A percentile compares a stretch with the other conserved stretches of the same genome.
phyloP scores from a whole-genome alignment of 2,888 invertebrate species.

The Helleia helle region DNA sequence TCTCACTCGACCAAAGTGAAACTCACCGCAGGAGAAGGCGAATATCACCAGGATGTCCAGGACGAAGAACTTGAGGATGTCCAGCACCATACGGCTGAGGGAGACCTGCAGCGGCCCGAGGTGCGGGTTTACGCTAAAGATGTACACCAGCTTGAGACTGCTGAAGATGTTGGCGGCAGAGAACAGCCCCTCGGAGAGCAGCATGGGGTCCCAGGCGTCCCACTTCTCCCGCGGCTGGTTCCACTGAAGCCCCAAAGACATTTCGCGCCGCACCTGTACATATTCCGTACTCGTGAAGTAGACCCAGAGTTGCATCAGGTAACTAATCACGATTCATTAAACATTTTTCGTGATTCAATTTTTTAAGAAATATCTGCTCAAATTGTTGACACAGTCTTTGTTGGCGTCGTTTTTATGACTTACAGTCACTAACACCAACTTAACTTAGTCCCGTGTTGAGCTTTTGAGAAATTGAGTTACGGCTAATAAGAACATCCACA shows the following conservation, averaged over 20 bases:
- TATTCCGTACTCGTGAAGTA: too few species aligned
- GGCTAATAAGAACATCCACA: too few species aligned
- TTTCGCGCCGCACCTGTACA: slow-evolving; percentile 85
- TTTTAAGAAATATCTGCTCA: too few species aligned
- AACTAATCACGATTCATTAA: too few species aligned
- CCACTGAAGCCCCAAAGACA: slow-evolving; percentile 71
- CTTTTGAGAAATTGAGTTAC: too few species aligned
- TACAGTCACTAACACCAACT: too few species aligned
- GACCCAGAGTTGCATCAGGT: too few species aligned
- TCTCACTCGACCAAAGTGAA: too few species aligned
- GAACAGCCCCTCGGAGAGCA: slow-evolving; percentile 95
- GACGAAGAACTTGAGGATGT: slow-evolving; percentile 97
- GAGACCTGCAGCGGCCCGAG: slow-evolving; percentile 97
- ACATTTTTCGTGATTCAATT: too few species aligned
- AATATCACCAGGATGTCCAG: slow-evolving; percentile 93
- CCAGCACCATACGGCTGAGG: slow-evolving; percentile 93
- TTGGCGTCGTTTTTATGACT: too few species aligned
- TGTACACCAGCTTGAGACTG: slow-evolving; percentile 96
- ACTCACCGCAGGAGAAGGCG: slow-evolving; percentile 95
- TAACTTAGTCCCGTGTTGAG: too few species aligned
- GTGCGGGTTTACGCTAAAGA: slow-evolving; percentile 98
- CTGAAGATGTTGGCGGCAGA: slow-evolving; percentile 98
- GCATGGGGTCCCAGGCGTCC: slow-evolving; percentile 99
- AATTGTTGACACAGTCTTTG: too few species aligned
- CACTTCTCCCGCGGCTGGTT: slow-evolving; percentile 90